A percentile compares a stretch with the other conserved stretches of the same genome.
These are phyloP conservation scores for Lutraria rhynchaena DNA, from an alignment of 1,140 invertebrate genomes.

Conservation along the genomic window DNA sequence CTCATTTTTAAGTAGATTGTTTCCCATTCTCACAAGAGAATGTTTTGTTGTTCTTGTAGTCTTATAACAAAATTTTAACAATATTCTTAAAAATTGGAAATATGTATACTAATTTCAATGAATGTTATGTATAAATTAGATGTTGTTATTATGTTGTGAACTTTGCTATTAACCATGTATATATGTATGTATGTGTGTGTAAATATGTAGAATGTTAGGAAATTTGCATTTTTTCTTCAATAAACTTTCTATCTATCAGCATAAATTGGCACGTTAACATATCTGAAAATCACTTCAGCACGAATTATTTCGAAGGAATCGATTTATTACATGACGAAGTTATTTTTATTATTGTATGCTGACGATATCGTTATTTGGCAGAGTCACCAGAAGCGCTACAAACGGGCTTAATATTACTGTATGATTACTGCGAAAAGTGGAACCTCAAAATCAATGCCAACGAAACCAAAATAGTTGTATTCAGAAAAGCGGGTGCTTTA, in stretches of 20 bases:
- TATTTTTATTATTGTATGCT: constrained; percentile 36
- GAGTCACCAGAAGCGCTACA: constrained; percentile 5
- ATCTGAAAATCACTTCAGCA: constrained; percentile 3
- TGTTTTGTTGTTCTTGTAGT: no score
- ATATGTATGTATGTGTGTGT: constrained; percentile 25
- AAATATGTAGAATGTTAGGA: constrained; percentile 17
- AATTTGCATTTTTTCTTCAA: constrained; percentile 26
- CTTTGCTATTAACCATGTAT: constrained; percentile 34
- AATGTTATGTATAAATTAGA: no score
- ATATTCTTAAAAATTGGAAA: no score
- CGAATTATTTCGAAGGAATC: neutral
- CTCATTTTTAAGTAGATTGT: constrained; percentile 28
- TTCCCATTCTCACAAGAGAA: neutral
- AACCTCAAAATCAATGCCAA: constrained; percentile 14
- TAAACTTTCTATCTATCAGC: constrained; percentile 46
- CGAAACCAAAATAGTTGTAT: constrained; percentile 14
- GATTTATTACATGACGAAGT: constrained; percentile 25
- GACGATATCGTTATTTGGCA: constrained; percentile 40
- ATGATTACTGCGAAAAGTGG: constrained; percentile 25
- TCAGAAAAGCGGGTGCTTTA: constrained; percentile 14
- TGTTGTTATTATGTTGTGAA: no score
- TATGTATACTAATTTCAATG: no score
- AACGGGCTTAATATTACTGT: constrained; percentile 6
- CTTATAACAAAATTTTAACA: no score
- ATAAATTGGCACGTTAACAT: no score